Percentiles rank a stretch among this genome's conserved stretches.
Conservation (phyloP, 64 coral and sea anemone genomes). For the Platygyra sinensis region DNA sequence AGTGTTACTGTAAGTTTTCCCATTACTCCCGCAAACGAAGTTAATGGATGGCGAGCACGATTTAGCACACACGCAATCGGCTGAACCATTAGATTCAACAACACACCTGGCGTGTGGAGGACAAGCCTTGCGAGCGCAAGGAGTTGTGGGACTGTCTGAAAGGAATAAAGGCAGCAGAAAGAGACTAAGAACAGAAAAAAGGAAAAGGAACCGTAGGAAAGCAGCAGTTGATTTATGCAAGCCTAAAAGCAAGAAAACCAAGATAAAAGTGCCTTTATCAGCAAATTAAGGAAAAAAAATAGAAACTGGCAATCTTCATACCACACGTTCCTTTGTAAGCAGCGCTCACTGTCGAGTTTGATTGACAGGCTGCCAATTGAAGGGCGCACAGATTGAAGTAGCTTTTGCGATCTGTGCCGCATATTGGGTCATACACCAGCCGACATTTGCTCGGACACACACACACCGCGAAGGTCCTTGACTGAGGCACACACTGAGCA, state of each 20-base stretch:
- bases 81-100: constrained; percentile 31
- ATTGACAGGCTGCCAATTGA: constrained; percentile 57
- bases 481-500: constrained; percentile 56
- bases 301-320: constrained; percentile 26
- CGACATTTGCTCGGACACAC: constrained; percentile 57
- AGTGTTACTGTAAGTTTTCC: constrained; percentile 55
- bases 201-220: too few species aligned
- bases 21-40: constrained; percentile 78
- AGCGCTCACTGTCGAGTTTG: constrained; percentile 53
- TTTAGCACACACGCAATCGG: constrained; percentile 62
- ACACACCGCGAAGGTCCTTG: constrained; percentile 65
- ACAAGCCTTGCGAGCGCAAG: constrained; percentile 60
- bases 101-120: constrained; percentile 58
- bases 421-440: constrained; percentile 50
- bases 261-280: too few species aligned
- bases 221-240: too few species aligned
- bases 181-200: background rate
- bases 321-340: constrained; percentile 70
- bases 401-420: constrained; percentile 76
- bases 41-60: constrained; percentile 32
- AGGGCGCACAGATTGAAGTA: constrained; percentile 67
- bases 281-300: background rate
- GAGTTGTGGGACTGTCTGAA: constrained; percentile 3
- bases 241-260: too few species aligned
- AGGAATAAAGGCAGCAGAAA: background rate